Percentiles rank a stretch among this genome's conserved stretches.
phyloP scores from a whole-genome alignment of 2,113 vertebrate genomes.

The Malurus elegans region DNA sequence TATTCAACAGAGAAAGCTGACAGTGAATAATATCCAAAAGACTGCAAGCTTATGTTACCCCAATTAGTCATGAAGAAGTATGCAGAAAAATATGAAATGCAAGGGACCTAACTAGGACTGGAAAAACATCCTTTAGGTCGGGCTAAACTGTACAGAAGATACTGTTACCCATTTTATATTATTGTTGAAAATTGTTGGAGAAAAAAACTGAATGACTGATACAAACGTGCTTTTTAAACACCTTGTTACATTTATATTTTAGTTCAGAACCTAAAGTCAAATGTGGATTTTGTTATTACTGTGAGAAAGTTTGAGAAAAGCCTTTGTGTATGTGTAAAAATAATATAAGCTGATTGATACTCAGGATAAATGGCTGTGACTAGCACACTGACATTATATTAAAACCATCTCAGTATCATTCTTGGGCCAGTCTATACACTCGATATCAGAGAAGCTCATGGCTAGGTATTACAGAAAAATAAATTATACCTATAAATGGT shows the following conservation, averaged over 20 bases:
- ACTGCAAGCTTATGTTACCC: conserved; percentile 26
- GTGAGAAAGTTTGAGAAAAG: not conserved
- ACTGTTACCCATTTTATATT: not conserved
- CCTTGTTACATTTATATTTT: not conserved
- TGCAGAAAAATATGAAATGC: conserved; percentile 14
- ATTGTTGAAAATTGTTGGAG: not conserved
- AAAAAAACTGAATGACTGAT: not conserved
- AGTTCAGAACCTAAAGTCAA: not conserved
- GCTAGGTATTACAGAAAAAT: conserved; percentile 37
- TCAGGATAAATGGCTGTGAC: not conserved
- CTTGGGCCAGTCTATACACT: not conserved
- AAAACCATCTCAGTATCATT: conserved; percentile 5
- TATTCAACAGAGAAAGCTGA: conserved; percentile 25
- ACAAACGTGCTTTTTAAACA: not conserved
- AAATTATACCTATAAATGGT: conserved; percentile 42
- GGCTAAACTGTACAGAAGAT: not conserved
- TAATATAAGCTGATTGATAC: conserved; percentile 15
- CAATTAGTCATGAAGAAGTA: conserved; percentile 45
- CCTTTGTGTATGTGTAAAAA: not conserved
- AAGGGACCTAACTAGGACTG: not conserved
- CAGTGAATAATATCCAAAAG: conserved; percentile 22
- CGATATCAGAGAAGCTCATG: not conserved
- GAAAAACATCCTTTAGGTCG: not conserved
- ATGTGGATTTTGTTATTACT: not conserved
- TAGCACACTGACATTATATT: not conserved